Percentiles rank a stretch among this genome's conserved stretches.
Evolutionary conservation across 2,888 invertebrate genomes (phyloP).

Genomic region (Cheilosia vulpina): DNA sequence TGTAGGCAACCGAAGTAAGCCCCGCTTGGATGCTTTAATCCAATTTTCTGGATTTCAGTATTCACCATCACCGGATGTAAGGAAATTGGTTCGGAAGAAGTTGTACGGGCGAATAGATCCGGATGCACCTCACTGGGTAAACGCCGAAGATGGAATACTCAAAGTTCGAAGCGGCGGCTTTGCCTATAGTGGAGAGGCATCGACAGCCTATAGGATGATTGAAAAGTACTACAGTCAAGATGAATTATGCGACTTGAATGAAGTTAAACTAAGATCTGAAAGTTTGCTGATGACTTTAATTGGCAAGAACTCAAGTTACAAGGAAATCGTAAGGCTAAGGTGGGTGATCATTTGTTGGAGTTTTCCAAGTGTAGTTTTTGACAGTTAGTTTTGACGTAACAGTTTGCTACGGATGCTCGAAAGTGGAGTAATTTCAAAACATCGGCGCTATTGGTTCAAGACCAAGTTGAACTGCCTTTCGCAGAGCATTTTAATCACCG

Average conservation of each 20-base stretch:
- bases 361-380: background rate
- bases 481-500: conserved; percentile 79
- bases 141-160: conserved; percentile 78
- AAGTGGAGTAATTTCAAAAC: conserved; percentile 79
- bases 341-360: conserved; percentile 76
- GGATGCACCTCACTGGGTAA: conserved; percentile 77
- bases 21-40: background rate
- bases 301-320: conserved; percentile 80
- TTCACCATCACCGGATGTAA: conserved; percentile 77
- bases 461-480: conserved; percentile 79
- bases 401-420: conserved; percentile 78
- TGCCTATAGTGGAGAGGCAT: conserved; percentile 80
- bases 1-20: conserved; percentile 76
- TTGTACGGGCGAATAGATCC: conserved; percentile 15
- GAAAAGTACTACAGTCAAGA: conserved; percentile 79
- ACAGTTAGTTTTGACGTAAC: background rate
- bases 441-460: conserved; percentile 79
- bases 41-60: conserved; percentile 65
- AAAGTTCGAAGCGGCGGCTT: conserved; percentile 79
- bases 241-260: conserved; percentile 82
- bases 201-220: conserved; percentile 78
- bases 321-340: conserved; percentile 79
- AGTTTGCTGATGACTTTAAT: conserved; percentile 76
- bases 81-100: conserved; percentile 65
- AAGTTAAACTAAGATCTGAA: conserved; percentile 79